A percentile compares a stretch with the other conserved stretches of the same genome.
phyloP scores from a whole-genome alignment of 2,797 vertebrate genomes.

The Tachyglossus aculeatus region DNA sequence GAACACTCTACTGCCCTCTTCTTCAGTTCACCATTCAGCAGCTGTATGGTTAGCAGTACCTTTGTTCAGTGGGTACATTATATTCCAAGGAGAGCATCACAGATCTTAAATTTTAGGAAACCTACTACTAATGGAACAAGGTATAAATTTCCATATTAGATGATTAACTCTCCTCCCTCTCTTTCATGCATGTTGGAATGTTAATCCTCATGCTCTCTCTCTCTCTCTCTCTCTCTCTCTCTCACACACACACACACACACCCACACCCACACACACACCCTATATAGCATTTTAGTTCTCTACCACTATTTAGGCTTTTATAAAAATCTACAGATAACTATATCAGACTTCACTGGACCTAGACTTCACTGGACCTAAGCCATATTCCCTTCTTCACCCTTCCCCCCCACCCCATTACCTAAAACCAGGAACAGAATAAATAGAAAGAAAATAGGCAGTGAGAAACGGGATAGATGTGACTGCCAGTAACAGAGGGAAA shows the following conservation, averaged over 20 bases:
- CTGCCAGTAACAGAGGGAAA: too few species aligned
- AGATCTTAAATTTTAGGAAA: background rate
- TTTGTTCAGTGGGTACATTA: background rate
- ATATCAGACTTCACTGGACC: conserved; percentile 29
- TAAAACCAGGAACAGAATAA: too few species aligned
- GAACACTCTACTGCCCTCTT: too few species aligned
- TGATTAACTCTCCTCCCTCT: background rate
- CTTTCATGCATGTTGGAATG: too few species aligned
- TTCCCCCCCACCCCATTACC: too few species aligned
- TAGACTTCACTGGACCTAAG: background rate
- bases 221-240: background rate
- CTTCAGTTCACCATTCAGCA: too few species aligned
- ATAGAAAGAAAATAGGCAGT: too few species aligned
- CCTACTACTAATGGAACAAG: background rate
- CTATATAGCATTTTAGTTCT: background rate
- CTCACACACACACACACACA: background rate
- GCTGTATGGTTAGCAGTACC: too few species aligned
- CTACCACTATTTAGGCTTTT: background rate
- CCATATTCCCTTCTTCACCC: too few species aligned
- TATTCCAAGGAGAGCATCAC: background rate
- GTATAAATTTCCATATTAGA: background rate
- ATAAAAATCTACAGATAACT: conserved; percentile 19
- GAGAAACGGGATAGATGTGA: too few species aligned
- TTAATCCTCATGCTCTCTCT: too few species aligned
- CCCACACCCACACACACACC: background rate